A percentile compares a stretch with the other conserved stretches of the same genome.
These are phyloP conservation scores for Anastatus disparis DNA, from an alignment of 1,140 invertebrate species.

Conservation along the genomic window DNA sequence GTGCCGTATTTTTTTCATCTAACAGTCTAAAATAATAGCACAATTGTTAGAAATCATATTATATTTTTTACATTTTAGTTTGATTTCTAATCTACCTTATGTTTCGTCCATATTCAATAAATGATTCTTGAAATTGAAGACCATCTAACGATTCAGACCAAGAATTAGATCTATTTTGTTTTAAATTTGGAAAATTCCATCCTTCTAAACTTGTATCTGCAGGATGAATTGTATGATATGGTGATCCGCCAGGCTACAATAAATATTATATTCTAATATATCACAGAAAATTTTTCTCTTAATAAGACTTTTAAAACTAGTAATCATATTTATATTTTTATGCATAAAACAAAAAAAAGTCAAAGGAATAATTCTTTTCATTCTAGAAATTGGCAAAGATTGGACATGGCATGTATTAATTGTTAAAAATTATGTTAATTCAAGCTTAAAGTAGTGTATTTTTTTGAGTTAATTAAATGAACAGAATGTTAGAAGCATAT, in stretches of 20 bases:
- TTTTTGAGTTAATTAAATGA: conserved; percentile 4
- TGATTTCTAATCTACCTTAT: conserved; percentile 53
- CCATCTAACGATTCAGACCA: conserved; percentile 88
- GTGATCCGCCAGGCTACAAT: conserved; percentile 78
- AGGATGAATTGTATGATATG: conserved; percentile 91
- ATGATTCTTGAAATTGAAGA: conserved; percentile 64
- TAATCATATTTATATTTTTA: no score
- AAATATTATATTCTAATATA: no score
- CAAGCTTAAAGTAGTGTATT: conserved; percentile 12
- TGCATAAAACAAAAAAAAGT: neutral
- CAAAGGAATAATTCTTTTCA: neutral
- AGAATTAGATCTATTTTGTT: conserved; percentile 85
- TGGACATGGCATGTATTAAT: neutral
- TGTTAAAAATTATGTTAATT: conserved; percentile 5
- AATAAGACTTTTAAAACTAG: no score
- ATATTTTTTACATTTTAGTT: neutral
- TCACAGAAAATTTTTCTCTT: no score
- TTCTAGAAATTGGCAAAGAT: neutral
- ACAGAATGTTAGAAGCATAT: neutral
- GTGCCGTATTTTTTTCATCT: conserved; percentile 68
- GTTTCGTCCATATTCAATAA: conserved; percentile 53
- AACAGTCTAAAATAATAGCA: conserved; percentile 52
- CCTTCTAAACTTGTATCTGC: conserved; percentile 82
- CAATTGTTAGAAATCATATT: conserved; percentile 1
- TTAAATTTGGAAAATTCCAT: conserved; percentile 76